Percentiles rank a stretch among this genome's conserved stretches.
phyloP scores from a whole-genome alignment of 37 sponge, comb jelly and placozoan species.

The Beroe ovata region DNA sequence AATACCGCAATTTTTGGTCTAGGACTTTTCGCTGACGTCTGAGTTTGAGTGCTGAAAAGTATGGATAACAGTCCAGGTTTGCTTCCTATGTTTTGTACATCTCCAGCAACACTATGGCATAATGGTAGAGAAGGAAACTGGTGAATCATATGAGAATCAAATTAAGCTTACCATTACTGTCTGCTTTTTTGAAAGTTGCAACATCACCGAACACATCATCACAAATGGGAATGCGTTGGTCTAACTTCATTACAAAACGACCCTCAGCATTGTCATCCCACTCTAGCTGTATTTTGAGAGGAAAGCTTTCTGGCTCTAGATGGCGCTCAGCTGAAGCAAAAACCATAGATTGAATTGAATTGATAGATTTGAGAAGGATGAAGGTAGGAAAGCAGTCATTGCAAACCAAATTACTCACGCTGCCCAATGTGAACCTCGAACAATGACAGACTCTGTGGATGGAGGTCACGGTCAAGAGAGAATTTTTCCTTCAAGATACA shows the following conservation, averaged over 20 bases:
- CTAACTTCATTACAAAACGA: conserved; percentile 34
- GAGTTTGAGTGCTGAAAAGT: conserved; percentile 10
- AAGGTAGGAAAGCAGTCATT: too few relatives aligned
- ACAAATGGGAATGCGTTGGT: conserved; percentile 9
- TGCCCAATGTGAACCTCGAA: conserved; percentile 29
- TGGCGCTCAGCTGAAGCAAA: too few relatives aligned
- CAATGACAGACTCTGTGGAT: background rate
- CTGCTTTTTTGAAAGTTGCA: conserved; percentile 46
- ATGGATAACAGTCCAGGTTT: background rate
- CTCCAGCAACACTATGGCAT: too few relatives aligned
- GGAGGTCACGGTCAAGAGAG: background rate
- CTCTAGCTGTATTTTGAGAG: conserved; percentile 24
- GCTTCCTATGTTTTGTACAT: too few relatives aligned
- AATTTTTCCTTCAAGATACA: conserved; percentile 58
- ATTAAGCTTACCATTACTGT: conserved; percentile 29
- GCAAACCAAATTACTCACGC: conserved; percentile 6
- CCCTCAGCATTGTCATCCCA: conserved; percentile 29
- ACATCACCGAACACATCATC: conserved; percentile 56
- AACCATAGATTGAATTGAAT: too few relatives aligned
- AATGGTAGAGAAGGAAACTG: too few relatives aligned
- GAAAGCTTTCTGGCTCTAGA: background rate
- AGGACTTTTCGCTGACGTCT: conserved; percentile 32
- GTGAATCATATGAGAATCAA: too few relatives aligned
- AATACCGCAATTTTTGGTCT: conserved; percentile 19
- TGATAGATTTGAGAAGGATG: too few relatives aligned